Evolutionary conservation across 2,888 invertebrate genomes (phyloP), one percentile per base, ranked within the genome.

Genomic region (Cosmorhoe ocellata): DNA sequence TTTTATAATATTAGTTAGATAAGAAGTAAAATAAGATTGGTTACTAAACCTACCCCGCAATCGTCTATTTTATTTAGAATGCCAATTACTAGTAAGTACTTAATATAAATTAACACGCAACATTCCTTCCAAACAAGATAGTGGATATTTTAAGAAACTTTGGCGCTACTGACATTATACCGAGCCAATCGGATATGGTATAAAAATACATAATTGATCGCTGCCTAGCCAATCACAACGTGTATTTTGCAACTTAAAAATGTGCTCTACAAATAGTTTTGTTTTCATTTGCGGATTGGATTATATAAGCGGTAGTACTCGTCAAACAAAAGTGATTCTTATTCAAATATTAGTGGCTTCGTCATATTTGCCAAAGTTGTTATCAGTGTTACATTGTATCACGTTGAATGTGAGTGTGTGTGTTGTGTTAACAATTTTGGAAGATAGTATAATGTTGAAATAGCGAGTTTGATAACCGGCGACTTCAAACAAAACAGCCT

Each of bases 201-300:
- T 30, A 46, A 33, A 37, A 28, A n/a, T 22, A 42, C 14, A 9
- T 9, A 10, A 18, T 10, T 13, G 22, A 33, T 22, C 22, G 32
- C 33, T n/a, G n/a, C n/a, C n/a, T 22, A 44, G 18, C 50, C 40
- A 51, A 51, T 45, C 28, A 28, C 7, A 32, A 42, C 45, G 24
- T 28, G 24, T 39, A 27, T 30, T 37, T 38, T 34, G 12, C 9
- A 8, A 44, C 36, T 7, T 8, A 10, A 44, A 10, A 44, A 30
- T 24, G 44, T 11, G 31, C 31, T 51, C 42, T 30, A 26, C 11
- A 42, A 52, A 39, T 41, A 45, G 47, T 43, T 33, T 44, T 24
- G 14, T 7, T 26, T 37, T 32, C 30, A 41, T 43, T 37, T 37
- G 36, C 11, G 18, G 26, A 37, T 1, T 7, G 28, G 22, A 41